Conservation (phyloP, 2,888 invertebrate genomes). For the Lumbricus terrestris region DNA sequence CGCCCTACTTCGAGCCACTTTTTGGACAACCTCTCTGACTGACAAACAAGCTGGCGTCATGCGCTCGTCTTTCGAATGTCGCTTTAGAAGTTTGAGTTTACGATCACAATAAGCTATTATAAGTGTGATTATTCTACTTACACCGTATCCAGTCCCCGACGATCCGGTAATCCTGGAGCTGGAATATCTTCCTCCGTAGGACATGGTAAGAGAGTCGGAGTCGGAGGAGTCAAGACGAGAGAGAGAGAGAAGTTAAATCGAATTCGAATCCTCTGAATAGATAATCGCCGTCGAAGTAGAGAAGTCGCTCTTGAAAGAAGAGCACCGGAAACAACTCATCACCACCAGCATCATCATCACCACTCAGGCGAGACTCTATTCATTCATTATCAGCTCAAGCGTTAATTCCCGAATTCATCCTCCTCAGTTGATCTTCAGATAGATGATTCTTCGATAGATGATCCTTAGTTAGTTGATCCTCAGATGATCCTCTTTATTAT, state of each 20-base stretch:
- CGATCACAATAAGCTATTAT: background rate
- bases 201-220: background rate
- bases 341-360: background rate
- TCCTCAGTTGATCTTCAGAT: background rate
- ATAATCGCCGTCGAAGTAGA: too few species aligned
- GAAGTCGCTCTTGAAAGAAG: background rate
- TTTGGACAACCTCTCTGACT: too few species aligned
- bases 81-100: too few species aligned
- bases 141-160: background rate
- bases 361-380: background rate
- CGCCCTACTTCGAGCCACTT: too few species aligned
- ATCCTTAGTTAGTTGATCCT: background rate
- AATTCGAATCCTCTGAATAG: background rate
- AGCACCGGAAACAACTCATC: background rate
- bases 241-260: background rate
- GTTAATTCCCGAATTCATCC: background rate
- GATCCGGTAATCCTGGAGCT: background rate
- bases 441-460: background rate
- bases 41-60: too few species aligned
- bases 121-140: background rate
- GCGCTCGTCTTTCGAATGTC: too few species aligned
- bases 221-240: background rate
- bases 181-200: background rate
- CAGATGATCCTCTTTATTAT: background rate
- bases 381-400: background rate